Conservation (phyloP, 2,113 vertebrate genomes). For the Rousettus leschenaultii region DNA sequence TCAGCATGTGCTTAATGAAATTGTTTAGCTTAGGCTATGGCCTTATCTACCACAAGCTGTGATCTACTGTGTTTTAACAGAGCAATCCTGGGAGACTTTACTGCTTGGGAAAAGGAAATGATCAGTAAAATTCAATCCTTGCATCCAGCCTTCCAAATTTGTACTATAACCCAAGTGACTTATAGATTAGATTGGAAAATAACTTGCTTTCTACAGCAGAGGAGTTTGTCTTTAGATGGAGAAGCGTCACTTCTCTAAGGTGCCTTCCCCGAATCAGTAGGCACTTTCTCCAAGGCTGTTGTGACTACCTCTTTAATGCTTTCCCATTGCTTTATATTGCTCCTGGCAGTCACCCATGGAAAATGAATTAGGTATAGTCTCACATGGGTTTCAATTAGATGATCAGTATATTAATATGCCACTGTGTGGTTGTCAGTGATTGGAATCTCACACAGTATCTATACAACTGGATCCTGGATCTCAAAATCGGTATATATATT, state of each 20-base stretch:
- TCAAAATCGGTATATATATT: background rate
- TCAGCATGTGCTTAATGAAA: slow-evolving; percentile 61
- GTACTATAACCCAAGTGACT: slow-evolving; percentile 3
- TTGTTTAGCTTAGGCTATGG: slow-evolving; percentile 13
- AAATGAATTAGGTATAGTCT: slow-evolving; percentile 18
- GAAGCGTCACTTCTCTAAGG: background rate
- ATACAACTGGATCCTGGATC: background rate
- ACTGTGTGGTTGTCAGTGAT: background rate
- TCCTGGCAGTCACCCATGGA: background rate
- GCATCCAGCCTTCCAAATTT: background rate
- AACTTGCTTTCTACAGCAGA: background rate
- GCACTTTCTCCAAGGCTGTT: background rate
- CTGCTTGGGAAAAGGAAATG: slow-evolving; percentile 9
- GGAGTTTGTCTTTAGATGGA: background rate
- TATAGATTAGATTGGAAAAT: background rate
- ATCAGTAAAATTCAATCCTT: slow-evolving; percentile 24
- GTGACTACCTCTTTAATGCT: background rate
- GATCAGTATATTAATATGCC: slow-evolving; percentile 25
- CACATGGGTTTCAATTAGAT: slow-evolving; percentile 24
- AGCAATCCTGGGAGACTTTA: slow-evolving; percentile 28
- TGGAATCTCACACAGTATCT: background rate
- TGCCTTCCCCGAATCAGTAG: background rate
- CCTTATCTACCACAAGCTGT: slow-evolving; percentile 54
- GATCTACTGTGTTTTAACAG: slow-evolving; percentile 57
- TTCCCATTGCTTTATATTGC: background rate